These are phyloP conservation scores for Ichneumoninae sp. DNA, from an alignment of 2,888 invertebrate species.

Conservation along the genomic window DNA sequence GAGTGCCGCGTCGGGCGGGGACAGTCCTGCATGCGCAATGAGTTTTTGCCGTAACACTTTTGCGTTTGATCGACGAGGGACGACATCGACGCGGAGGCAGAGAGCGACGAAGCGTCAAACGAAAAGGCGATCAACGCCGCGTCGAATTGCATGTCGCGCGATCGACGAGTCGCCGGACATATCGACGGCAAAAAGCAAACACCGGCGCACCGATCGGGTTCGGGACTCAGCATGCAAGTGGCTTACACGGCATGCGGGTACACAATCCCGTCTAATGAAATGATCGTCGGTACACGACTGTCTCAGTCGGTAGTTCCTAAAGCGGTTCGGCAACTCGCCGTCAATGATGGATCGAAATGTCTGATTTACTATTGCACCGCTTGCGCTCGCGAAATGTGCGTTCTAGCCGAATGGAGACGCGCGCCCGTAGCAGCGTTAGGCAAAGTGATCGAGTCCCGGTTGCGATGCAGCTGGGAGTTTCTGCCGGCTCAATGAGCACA, in stretches of 20 bases:
- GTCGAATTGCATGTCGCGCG: not conserved
- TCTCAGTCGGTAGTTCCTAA: not conserved
- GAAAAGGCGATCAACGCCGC: not conserved
- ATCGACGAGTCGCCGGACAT: not conserved
- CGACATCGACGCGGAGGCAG: not conserved
- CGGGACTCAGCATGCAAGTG: not conserved
- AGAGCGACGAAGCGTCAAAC: not conserved
- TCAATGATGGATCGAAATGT: constrained; percentile 66
- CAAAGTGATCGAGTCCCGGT: constrained; percentile 40
- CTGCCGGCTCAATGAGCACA: constrained; percentile 13
- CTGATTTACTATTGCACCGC: constrained; percentile 70
- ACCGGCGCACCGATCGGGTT: not conserved
- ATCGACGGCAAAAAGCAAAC: not conserved
- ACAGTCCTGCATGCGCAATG: not conserved
- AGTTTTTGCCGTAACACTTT: not conserved
- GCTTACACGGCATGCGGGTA: not conserved
- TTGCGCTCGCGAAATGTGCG: constrained; percentile 55
- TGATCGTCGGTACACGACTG: not conserved
- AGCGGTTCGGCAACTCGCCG: constrained; percentile 4
- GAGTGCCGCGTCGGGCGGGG: not conserved
- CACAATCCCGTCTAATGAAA: not conserved
- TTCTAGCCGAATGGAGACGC: constrained; percentile 32
- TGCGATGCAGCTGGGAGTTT: constrained; percentile 32
- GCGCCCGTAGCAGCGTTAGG: constrained; percentile 6
- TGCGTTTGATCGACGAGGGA: not conserved